Conservation (phyloP, 2,797 vertebrate genomes). For the Notoglanidium macrostoma region DNA sequence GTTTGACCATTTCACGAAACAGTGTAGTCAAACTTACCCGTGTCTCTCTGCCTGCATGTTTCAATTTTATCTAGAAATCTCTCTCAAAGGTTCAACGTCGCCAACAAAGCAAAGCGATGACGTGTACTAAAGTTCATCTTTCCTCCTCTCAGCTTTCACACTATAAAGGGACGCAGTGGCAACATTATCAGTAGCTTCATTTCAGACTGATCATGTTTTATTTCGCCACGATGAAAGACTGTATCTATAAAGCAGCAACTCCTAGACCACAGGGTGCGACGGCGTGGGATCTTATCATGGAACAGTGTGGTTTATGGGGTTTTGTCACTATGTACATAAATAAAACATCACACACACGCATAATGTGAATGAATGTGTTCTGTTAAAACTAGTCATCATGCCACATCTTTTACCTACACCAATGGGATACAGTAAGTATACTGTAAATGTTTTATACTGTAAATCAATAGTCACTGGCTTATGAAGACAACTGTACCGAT, state of each 20-base stretch:
- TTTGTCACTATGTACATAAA: conserved; percentile 48
- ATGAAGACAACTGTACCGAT: neutral
- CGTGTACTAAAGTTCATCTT: conserved; percentile 25
- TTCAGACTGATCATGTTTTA: conserved; percentile 22
- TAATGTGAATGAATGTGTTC: neutral
- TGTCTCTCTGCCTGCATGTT: conserved; percentile 21
- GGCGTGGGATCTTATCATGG: conserved; percentile 43
- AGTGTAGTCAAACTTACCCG: conserved; percentile 42
- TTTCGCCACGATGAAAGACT: conserved; percentile 26
- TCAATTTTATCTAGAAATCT: conserved; percentile 22
- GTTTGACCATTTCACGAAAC: conserved; percentile 29
- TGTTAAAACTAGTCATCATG: neutral
- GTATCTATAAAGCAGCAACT: conserved; percentile 26
- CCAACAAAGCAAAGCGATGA: conserved; percentile 34
- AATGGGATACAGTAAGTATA: neutral
- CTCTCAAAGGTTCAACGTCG: conserved; percentile 2
- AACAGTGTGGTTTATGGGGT: conserved; percentile 33
- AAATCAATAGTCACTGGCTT: neutral
- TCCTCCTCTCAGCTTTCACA: conserved; percentile 11
- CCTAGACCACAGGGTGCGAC: conserved; percentile 27
- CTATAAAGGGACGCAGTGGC: conserved; percentile 10
- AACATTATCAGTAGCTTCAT: conserved; percentile 16
- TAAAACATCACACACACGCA: conserved; percentile 17
- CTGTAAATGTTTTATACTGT: neutral
- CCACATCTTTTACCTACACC: neutral